Conservation (phyloP, 2,888 invertebrate species). For the Plebejus anna region DNA sequence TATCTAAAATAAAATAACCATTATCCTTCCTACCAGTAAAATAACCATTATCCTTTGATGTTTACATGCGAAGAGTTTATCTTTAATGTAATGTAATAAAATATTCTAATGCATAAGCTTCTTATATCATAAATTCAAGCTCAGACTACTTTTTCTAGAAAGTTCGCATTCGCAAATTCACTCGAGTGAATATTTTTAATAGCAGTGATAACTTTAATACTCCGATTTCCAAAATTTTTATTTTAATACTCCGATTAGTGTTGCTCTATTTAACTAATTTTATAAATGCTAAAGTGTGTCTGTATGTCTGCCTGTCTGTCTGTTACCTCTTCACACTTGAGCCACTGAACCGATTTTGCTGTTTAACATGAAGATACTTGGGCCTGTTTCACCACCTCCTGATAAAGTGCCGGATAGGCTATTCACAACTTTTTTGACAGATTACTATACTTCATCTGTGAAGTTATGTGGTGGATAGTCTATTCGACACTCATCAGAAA, state of each 20-base stretch:
- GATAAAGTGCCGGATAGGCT: no score
- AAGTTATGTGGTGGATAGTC: no score
- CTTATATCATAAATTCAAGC: neutral
- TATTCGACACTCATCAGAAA: no score
- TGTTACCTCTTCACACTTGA: neutral
- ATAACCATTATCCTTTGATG: neutral
- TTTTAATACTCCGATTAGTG: no score
- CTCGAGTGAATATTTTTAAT: constrained; percentile 7
- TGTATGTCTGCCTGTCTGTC: neutral
- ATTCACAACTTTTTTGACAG: no score
- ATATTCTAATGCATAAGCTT: neutral
- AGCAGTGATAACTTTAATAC: neutral
- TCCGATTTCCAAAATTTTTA: no score
- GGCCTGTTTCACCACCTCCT: no score
- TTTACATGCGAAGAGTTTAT: neutral
- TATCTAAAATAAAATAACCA: no score
- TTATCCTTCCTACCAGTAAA: neutral
- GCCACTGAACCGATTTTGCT: no score
- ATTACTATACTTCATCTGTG: no score
- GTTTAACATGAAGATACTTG: no score
- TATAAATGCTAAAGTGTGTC: neutral
- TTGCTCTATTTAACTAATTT: no score
- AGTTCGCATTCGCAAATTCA: neutral
- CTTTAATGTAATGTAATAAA: neutral
- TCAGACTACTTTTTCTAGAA: constrained; percentile 4